Evolutionary conservation across 2,888 invertebrate genomes (phyloP).

Genomic region (Pseudococcus viburni): DNA sequence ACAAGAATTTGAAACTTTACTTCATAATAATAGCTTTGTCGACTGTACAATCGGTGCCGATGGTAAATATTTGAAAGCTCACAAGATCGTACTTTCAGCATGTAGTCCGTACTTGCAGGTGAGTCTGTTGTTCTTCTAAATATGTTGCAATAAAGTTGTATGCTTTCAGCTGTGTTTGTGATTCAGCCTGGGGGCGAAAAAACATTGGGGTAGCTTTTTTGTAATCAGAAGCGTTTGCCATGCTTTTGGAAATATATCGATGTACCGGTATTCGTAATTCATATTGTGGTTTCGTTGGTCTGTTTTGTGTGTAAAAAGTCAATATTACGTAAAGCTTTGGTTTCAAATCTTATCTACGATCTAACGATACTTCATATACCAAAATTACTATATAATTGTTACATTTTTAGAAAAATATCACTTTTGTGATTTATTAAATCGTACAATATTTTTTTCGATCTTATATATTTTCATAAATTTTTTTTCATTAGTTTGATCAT

Average conservation of each 20-base stretch:
- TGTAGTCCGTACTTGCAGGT: slow-evolving; percentile 73
- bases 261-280: neutral
- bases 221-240: neutral
- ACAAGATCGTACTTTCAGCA: slow-evolving; percentile 93
- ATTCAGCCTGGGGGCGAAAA: neutral
- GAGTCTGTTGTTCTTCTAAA: slow-evolving; percentile 62
- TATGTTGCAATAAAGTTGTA: neutral
- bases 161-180: neutral
- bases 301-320: too few relatives aligned
- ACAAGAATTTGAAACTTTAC: slow-evolving; percentile 89
- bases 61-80: slow-evolving; percentile 90
- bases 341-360: too few relatives aligned
- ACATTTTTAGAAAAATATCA: neutral
- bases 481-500: neutral
- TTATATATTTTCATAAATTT: neutral
- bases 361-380: too few relatives aligned
- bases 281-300: neutral
- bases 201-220: neutral
- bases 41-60: slow-evolving; percentile 94
- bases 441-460: neutral
- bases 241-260: neutral
- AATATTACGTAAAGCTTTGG: too few relatives aligned
- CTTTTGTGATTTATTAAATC: neutral
- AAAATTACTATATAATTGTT: too few relatives aligned
- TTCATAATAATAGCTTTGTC: slow-evolving; percentile 90